These are phyloP conservation scores for Diorhabda sublineata DNA, from an alignment of 1,140 invertebrate species.

Conservation along the genomic window DNA sequence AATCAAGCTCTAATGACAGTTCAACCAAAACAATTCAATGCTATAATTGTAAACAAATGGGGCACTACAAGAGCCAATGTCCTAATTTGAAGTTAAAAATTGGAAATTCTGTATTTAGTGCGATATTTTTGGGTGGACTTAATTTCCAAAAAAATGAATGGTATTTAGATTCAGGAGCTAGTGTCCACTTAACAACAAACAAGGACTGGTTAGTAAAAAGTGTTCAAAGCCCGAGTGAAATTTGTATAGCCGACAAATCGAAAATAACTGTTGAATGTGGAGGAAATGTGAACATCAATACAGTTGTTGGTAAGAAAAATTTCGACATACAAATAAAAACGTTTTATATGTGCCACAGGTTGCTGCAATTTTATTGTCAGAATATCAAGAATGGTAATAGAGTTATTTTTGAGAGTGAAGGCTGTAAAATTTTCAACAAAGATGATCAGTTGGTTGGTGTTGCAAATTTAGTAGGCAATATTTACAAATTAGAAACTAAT, in stretches of 20 bases:
- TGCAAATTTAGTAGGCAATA: constrained; percentile 25
- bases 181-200: too few species aligned
- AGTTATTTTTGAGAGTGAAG: constrained; percentile 23
- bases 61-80: constrained; percentile 19
- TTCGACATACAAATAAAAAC: neutral
- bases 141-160: too few species aligned
- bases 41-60: constrained; percentile 19
- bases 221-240: too few species aligned
- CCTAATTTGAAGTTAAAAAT: neutral
- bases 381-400: neutral
- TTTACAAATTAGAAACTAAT: constrained; percentile 36
- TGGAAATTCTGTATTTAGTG: too few species aligned
- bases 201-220: too few species aligned
- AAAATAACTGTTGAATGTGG: neutral
- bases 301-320: neutral
- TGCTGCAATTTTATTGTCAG: too few species aligned
- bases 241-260: too few species aligned
- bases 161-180: too few species aligned
- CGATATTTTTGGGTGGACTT: too few species aligned
- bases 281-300: neutral
- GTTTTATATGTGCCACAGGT: neutral
- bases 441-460: neutral
- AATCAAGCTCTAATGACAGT: too few species aligned
- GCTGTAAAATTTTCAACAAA: constrained; percentile 25
- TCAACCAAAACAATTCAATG: constrained; percentile 1